These are phyloP conservation scores for Leptobrachium ailaonicum DNA, from an alignment of 2,113 vertebrate species.

Conservation along the genomic window DNA sequence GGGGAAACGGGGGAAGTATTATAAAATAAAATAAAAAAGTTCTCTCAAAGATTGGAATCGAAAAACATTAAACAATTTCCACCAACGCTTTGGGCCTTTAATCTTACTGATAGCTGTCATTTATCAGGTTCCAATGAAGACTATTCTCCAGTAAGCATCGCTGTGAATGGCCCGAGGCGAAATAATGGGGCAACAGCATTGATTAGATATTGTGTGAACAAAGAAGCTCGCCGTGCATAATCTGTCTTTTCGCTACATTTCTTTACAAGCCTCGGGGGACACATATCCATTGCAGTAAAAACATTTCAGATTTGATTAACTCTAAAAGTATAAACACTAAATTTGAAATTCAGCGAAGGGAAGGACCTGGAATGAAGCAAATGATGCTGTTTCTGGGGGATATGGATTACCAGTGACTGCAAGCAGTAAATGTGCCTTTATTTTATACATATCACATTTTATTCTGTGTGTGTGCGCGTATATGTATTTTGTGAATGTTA, in stretches of 20 bases:
- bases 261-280: conserved; percentile 25
- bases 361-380: background rate
- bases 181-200: conserved; percentile 40
- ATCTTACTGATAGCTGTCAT: conserved; percentile 46
- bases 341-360: conserved; percentile 14
- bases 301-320: conserved; percentile 45
- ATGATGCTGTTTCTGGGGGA: conserved; percentile 4
- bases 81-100: conserved; percentile 34
- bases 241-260: conserved; percentile 28
- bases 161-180: conserved; percentile 36
- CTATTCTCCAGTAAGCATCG: conserved; percentile 38
- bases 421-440: background rate
- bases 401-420: conserved; percentile 34
- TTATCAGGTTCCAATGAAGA: conserved; percentile 48
- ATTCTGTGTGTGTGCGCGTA: no score
- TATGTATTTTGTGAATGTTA: no score
- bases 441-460: background rate
- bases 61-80: conserved; percentile 43
- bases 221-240: conserved; percentile 40
- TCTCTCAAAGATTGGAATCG: conserved; percentile 27
- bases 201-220: conserved; percentile 47
- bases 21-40: background rate
- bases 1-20: background rate
- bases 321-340: conserved; percentile 31
- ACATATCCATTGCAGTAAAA: conserved; percentile 38